Conservation (phyloP, 2,113 vertebrate species). For the Dascyllus trimaculatus region DNA sequence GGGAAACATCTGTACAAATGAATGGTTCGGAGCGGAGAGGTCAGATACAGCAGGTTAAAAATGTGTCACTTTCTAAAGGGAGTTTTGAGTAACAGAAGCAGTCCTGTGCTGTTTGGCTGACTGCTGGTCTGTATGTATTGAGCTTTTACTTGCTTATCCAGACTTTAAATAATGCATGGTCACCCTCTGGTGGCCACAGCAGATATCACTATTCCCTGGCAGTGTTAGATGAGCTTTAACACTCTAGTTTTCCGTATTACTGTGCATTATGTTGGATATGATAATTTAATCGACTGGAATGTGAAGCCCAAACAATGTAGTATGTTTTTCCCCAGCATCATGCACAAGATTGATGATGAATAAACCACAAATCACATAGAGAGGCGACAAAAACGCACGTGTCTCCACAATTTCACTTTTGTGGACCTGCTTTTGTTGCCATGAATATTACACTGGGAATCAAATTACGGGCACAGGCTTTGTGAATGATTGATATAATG, state of each 20-base stretch:
- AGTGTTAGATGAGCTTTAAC: not conserved
- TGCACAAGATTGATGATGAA: constrained; percentile 61
- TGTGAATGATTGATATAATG: constrained; percentile 77
- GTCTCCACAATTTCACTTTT: constrained; percentile 55
- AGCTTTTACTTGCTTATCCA: not conserved
- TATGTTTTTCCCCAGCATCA: not conserved
- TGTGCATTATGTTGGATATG: constrained; percentile 16
- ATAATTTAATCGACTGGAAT: constrained; percentile 55
- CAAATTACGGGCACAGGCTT: constrained; percentile 64
- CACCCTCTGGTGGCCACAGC: constrained; percentile 72
- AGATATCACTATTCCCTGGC: not conserved
- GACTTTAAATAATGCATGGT: constrained; percentile 51
- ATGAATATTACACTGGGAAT: constrained; percentile 73
- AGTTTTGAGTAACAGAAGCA: not conserved
- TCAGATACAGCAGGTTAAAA: constrained; percentile 37
- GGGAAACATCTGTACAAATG: constrained; percentile 78
- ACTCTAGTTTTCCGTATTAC: not conserved
- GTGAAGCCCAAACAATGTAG: constrained; percentile 43
- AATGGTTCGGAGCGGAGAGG: constrained; percentile 31
- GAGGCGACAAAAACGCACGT: constrained; percentile 51
- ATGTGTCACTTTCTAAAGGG: not conserved
- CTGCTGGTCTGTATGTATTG: not conserved
- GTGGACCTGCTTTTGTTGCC: constrained; percentile 57
- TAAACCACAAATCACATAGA: constrained; percentile 52
- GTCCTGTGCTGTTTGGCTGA: not conserved